Percentiles rank a stretch among this genome's conserved stretches.
These are phyloP conservation scores for Semotilus atromaculatus DNA, from an alignment of 2,797 vertebrate genomes.

Conservation along the genomic window DNA sequence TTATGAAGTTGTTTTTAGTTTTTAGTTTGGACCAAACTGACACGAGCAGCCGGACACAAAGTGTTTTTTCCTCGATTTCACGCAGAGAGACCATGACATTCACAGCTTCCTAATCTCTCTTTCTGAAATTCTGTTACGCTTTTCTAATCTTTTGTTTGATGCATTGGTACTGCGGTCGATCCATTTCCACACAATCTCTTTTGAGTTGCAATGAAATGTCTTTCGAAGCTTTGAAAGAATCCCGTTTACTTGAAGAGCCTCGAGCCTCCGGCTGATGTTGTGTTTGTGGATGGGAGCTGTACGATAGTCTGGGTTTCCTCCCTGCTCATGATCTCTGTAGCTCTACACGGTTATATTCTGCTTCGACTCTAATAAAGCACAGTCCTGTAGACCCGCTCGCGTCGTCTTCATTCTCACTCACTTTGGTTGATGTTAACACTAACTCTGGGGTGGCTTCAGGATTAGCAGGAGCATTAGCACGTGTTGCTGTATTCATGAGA, in stretches of 20 bases:
- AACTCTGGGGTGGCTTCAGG: conserved; percentile 9
- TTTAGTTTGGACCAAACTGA: conserved; percentile 80
- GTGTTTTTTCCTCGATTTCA: conserved; percentile 54
- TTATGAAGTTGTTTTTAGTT: background rate
- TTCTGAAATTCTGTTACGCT: conserved; percentile 17
- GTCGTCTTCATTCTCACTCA: conserved; percentile 65
- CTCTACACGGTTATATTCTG: conserved; percentile 89
- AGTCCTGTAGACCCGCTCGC: conserved; percentile 82
- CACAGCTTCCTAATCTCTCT: conserved; percentile 68
- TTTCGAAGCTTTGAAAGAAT: conserved; percentile 68
- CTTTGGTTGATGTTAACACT: background rate
- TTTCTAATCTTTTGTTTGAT: conserved; percentile 58
- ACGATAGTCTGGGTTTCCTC: conserved; percentile 79
- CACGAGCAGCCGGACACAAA: conserved; percentile 63
- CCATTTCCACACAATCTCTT: conserved; percentile 47
- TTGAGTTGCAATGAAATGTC: conserved; percentile 63
- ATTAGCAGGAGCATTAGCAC: conserved; percentile 72
- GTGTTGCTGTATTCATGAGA: conserved; percentile 81
- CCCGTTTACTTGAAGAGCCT: conserved; percentile 66
- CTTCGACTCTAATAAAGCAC: conserved; percentile 89
- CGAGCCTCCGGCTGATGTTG: conserved; percentile 49
- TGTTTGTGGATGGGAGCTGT: conserved; percentile 79
- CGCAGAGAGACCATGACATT: conserved; percentile 66
- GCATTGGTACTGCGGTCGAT: background rate
- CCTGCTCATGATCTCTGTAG: conserved; percentile 87